Conservation (phyloP, 2,113 vertebrate genomes). For the Leucopternis melanops region DNA sequence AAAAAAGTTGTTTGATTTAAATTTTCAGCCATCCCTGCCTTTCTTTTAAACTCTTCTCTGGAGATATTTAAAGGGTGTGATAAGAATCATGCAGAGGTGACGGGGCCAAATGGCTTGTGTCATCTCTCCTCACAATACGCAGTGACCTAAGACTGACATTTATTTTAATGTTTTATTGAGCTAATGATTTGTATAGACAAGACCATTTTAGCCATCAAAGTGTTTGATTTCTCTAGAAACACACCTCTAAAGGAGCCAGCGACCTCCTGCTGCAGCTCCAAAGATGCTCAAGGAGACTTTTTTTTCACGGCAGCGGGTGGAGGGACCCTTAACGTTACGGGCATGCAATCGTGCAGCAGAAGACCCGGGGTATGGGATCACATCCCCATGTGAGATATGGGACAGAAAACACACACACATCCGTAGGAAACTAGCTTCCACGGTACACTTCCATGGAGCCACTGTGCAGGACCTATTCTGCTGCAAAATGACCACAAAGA, state of each 20-base stretch:
- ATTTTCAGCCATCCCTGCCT: background rate
- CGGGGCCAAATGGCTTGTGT: background rate
- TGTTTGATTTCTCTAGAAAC: background rate
- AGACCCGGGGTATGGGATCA: background rate
- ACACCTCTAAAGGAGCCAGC: background rate
- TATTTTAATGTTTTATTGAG: background rate
- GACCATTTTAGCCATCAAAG: background rate
- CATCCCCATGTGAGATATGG: background rate
- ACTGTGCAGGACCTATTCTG: too few species aligned
- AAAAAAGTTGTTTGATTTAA: background rate
- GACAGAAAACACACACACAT: background rate
- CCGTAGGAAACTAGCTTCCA: background rate
- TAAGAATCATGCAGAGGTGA: background rate
- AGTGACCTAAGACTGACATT: background rate
- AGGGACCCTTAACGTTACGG: rapidly evolving
- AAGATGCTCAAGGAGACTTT: background rate
- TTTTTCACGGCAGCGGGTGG: background rate
- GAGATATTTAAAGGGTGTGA: background rate
- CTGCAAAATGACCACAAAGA: too few species aligned
- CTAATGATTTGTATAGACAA: background rate
- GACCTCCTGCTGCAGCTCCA: background rate
- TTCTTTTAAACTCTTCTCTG: background rate
- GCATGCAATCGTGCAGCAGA: background rate
- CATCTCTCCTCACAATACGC: background rate
- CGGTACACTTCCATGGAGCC: too few species aligned